Evolutionary conservation across 2,888 invertebrate genomes (phyloP).

Genomic region (Glaucopsyche alexis): DNA sequence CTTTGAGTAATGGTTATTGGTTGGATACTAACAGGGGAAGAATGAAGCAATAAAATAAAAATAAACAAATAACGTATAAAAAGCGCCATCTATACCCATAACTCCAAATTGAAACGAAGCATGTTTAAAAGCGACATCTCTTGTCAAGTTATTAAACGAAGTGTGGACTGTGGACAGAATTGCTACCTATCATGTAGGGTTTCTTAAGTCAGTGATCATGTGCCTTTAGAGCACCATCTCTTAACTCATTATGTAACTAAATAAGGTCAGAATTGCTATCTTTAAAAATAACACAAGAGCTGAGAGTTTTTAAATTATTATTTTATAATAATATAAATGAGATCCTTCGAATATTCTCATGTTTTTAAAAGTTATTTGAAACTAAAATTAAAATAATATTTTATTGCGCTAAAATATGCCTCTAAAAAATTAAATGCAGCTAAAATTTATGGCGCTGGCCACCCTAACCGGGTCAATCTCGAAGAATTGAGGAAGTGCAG

Average conservation of each 20-base stretch:
- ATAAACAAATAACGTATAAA: background rate
- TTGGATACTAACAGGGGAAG: too few relatives aligned
- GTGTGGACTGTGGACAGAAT: too few relatives aligned
- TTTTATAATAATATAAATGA: background rate
- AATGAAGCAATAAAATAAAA: too few relatives aligned
- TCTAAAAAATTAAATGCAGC: conserved; percentile 37
- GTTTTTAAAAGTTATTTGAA: conserved; percentile 18
- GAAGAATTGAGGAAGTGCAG: conserved; percentile 61
- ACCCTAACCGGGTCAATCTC: conserved; percentile 60
- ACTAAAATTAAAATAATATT: background rate
- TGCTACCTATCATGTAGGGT: too few relatives aligned
- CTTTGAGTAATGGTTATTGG: too few relatives aligned
- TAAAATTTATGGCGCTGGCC: conserved; percentile 48
- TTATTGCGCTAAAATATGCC: background rate
- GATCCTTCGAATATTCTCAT: background rate
- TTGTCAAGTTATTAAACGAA: background rate
- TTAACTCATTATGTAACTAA: background rate
- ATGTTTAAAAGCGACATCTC: conserved; percentile 21
- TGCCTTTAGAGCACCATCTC: background rate
- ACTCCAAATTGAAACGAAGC: background rate
- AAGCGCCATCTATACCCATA: background rate
- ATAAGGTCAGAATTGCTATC: background rate
- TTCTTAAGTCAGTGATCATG: too few relatives aligned
- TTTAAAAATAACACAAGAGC: background rate
- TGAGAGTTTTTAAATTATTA: background rate